Percentiles rank a stretch among this genome's conserved stretches.
phyloP scores from a whole-genome alignment of 2,888 invertebrate genomes.

The Scaptomyza tumidula region DNA sequence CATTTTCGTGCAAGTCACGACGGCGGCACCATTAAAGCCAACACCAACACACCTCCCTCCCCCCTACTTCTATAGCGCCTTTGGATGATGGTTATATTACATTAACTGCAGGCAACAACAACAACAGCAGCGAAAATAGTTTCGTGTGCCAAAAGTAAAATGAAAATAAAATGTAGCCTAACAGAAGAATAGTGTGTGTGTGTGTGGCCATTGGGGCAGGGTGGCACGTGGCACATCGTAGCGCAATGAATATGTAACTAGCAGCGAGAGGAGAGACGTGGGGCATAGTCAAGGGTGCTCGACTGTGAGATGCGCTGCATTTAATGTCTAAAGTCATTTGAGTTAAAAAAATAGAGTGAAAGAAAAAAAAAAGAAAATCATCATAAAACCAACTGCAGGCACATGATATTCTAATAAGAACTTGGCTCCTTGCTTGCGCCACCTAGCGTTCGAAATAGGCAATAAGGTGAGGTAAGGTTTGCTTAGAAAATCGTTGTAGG shows the following conservation, averaged over 20 bases:
- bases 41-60: background rate
- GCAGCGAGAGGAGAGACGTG: slow-evolving; percentile 1
- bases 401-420: slow-evolving; percentile 46
- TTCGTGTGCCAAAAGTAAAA: slow-evolving; percentile 75
- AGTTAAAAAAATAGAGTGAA: slow-evolving; percentile 3
- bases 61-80: slow-evolving; percentile 6
- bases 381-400: slow-evolving; percentile 1
- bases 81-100: slow-evolving; percentile 76
- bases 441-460: slow-evolving; percentile 35
- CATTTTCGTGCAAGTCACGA: slow-evolving; percentile 78
- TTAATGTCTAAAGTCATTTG: slow-evolving; percentile 52
- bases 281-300: slow-evolving; percentile 30
- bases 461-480: slow-evolving; percentile 10
- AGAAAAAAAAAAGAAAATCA: slow-evolving; percentile 5
- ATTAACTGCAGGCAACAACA: slow-evolving; percentile 66
- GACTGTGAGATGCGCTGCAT: slow-evolving; percentile 43
- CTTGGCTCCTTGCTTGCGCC: slow-evolving; percentile 29
- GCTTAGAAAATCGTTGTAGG: background rate
- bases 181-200: slow-evolving; percentile 34
- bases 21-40: slow-evolving; percentile 67
- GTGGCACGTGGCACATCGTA: slow-evolving; percentile 24
- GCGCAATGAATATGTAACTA: slow-evolving; percentile 73
- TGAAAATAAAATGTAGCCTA: slow-evolving; percentile 75
- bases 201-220: background rate
- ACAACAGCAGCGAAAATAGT: slow-evolving; percentile 50